Conservation (phyloP, 2,888 invertebrate genomes). For the Meganola albula region DNA sequence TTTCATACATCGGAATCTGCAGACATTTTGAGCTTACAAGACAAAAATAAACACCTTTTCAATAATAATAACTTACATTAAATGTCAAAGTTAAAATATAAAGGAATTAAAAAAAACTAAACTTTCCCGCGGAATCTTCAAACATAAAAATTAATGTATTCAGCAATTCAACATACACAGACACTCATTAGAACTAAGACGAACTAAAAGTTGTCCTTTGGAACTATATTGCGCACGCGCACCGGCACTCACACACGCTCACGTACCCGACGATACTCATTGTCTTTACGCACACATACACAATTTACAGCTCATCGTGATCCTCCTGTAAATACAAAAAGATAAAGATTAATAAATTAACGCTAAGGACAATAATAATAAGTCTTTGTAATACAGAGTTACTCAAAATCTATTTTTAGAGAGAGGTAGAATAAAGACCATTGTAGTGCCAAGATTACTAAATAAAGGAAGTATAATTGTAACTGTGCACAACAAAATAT, state of each 20-base stretch:
- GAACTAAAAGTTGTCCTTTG: constrained; percentile 4
- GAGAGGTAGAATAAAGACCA: constrained; percentile 7
- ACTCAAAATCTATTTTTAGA: not conserved
- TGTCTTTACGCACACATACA: constrained; percentile 50
- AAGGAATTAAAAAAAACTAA: too few species aligned
- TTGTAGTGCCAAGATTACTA: constrained; percentile 8
- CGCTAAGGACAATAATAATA: not conserved
- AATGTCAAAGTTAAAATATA: too few species aligned
- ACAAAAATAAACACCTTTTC: too few species aligned
- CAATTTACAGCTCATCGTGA: constrained; percentile 67
- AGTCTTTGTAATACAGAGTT: not conserved
- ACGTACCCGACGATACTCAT: constrained; percentile 44
- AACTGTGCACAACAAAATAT: too few species aligned
- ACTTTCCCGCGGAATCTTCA: too few species aligned
- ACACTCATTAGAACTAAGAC: constrained; percentile 25
- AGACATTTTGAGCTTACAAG: too few species aligned
- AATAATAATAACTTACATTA: too few species aligned
- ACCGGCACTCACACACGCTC: constrained; percentile 28
- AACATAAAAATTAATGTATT: not conserved
- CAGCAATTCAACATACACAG: constrained; percentile 23
- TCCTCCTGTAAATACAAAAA: constrained; percentile 60
- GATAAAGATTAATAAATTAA: constrained; percentile 11
- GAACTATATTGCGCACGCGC: constrained; percentile 26
- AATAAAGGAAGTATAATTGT: too few species aligned
- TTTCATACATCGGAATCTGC: too few species aligned